Evolutionary conservation across 2,888 invertebrate genomes (phyloP), one percentile per base, ranked within the genome.

Genomic region (Apamea crenata): DNA sequence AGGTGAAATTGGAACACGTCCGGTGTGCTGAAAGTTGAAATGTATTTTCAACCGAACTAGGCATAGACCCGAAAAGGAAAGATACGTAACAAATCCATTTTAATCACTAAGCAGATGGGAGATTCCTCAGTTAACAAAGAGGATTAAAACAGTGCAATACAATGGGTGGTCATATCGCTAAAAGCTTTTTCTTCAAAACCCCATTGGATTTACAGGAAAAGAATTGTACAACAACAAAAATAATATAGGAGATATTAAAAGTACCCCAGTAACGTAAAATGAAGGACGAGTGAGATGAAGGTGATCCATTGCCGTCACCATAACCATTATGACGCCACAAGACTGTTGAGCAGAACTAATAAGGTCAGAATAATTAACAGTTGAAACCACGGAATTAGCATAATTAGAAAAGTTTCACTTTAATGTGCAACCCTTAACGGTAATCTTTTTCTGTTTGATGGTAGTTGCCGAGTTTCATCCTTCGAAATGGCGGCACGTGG

Each of bases 351-450:
- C 74, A 67, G 66, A 84, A 74, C 77, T 74, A 87, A 85, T 87
- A 80, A 75, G 77, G 78, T 82, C 78, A 80, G 82, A 80, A 78
- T 81, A 84, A 84, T 78, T 78, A 80, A 77, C 76, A 85, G 72
- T 65, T 67, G 74, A 70, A 84, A 53, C 74, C 78, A 69, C 65
- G 36, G 63, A 74, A 88, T 87, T 78, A 82, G 65, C 83, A 87
- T 85, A 87, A 87, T 87, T 82, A 77, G 78, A 77, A 82, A 87
- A 87, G 86, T 87, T 87, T 56, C 12, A 75, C 59, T 75, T 87
- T 80, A 86, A 80, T 85, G 80, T 87, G 85, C 88, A 85, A 77
- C 76, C 74, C 85, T 77, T 78, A 87, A 66, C 81, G 66, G 61
- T 77, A 80, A 77, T 78, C 63, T 82, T 87, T 77, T 78, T 80